A percentile compares a stretch with the other conserved stretches of the same genome.
phyloP scores from a whole-genome alignment of 2,888 invertebrate species.

The Drosophila neotestacea region DNA sequence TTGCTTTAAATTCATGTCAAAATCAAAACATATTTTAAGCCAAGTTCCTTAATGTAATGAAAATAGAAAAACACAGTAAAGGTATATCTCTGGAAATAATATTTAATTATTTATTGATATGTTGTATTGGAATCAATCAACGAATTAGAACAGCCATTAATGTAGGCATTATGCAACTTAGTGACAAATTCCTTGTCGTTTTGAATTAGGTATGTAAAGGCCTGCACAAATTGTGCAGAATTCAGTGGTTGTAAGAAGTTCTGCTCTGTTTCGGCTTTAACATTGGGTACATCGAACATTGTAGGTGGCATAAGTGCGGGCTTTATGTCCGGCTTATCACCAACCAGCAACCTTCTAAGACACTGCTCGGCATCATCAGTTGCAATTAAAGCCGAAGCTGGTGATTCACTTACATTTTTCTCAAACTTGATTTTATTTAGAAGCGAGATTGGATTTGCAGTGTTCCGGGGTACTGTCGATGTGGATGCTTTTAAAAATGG shows the following conservation, averaged over 20 bases:
- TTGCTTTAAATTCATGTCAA: too few species aligned
- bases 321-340: conserved; percentile 85
- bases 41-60: background rate
- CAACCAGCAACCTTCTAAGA: conserved; percentile 58
- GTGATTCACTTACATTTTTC: conserved; percentile 44
- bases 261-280: conserved; percentile 77
- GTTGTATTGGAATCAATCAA: conserved; percentile 68
- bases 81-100: conserved; percentile 37
- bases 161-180: conserved; percentile 96
- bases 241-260: conserved; percentile 89
- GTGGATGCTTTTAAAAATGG: conserved; percentile 51
- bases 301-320: conserved; percentile 94
- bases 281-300: conserved; percentile 90
- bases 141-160: conserved; percentile 89
- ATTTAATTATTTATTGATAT: conserved; percentile 68
- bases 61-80: conserved; percentile 10
- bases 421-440: conserved; percentile 81
- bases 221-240: conserved; percentile 94
- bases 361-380: conserved; percentile 68
- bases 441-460: conserved; percentile 39
- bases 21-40: too few species aligned
- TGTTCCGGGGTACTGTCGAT: conserved; percentile 20
- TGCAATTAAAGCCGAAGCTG: conserved; percentile 55
- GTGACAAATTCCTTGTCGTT: conserved; percentile 95
- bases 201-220: conserved; percentile 93